phyloP scores from a whole-genome alignment of 2,888 invertebrate species.

The Lagria hirta region DNA sequence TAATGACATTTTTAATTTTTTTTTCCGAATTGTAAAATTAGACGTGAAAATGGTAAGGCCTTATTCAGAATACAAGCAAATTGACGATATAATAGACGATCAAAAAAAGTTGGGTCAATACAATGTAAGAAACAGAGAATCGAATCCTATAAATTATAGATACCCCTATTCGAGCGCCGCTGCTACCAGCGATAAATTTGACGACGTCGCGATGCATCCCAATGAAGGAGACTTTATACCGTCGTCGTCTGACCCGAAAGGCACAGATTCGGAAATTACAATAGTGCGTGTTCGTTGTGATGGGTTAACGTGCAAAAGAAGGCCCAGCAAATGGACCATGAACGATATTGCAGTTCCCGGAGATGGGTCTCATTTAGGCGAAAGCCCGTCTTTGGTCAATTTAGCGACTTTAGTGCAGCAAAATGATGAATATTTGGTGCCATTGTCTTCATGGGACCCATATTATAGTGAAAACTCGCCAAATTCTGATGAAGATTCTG shows the following conservation, averaged over 20 bases:
- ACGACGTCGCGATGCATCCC: constrained; percentile 36
- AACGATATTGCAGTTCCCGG: constrained; percentile 56
- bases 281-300: constrained; percentile 58
- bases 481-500: constrained; percentile 22
- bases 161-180: constrained; percentile 41
- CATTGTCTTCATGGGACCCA: constrained; percentile 62
- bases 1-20: too few relatives aligned
- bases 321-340: constrained; percentile 54
- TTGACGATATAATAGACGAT: constrained; percentile 52
- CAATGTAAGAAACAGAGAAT: constrained; percentile 41
- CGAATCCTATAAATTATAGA: constrained; percentile 34
- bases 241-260: constrained; percentile 51
- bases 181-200: constrained; percentile 31
- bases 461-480: constrained; percentile 28
- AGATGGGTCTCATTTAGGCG: constrained; percentile 60
- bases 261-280: constrained; percentile 63
- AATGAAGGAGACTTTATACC: constrained; percentile 39
- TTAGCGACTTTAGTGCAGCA: constrained; percentile 59
- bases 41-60: constrained; percentile 35
- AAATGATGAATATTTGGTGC: constrained; percentile 59
- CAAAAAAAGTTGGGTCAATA: constrained; percentile 49
- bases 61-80: constrained; percentile 42
- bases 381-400: constrained; percentile 62
- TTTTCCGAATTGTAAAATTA: constrained; percentile 22
- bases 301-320: constrained; percentile 45